Evolutionary conservation across 2,113 vertebrate species (phyloP).

Genomic region (Anoplopoma fimbria): DNA sequence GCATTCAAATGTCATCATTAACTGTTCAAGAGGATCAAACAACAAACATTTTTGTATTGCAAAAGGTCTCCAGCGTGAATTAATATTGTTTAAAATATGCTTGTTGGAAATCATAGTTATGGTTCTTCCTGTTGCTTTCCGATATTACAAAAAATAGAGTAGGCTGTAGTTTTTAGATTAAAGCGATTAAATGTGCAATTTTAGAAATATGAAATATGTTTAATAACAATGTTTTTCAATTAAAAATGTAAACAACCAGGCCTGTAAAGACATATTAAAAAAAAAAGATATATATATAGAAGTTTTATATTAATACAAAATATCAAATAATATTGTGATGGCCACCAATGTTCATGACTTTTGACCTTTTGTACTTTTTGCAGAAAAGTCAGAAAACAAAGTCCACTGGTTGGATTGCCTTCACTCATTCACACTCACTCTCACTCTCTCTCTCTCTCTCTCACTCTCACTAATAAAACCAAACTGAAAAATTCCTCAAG

Average conservation of each 20-base stretch:
- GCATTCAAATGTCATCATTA: background rate
- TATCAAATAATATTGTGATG: background rate
- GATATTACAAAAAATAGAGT: background rate
- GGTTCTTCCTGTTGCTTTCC: background rate
- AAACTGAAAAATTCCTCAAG: constrained; percentile 39
- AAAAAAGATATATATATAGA: background rate
- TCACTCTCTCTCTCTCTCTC: background rate
- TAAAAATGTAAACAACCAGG: background rate
- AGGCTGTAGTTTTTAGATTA: background rate
- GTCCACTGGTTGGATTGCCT: background rate
- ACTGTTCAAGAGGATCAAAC: background rate
- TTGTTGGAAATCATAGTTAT: background rate
- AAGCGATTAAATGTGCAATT: background rate
- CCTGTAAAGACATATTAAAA: background rate
- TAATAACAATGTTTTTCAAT: background rate
- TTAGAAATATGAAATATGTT: background rate
- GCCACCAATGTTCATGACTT: background rate
- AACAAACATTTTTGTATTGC: background rate
- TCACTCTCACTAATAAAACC: constrained; percentile 16
- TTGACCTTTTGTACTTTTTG: constrained; percentile 15
- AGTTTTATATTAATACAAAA: background rate
- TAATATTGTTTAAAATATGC: background rate
- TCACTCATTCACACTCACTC: background rate
- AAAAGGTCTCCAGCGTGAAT: background rate
- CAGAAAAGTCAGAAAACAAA: constrained; percentile 23